Conservation (phyloP, 2,113 vertebrate genomes). For the Eulacestoma nigropectus region DNA sequence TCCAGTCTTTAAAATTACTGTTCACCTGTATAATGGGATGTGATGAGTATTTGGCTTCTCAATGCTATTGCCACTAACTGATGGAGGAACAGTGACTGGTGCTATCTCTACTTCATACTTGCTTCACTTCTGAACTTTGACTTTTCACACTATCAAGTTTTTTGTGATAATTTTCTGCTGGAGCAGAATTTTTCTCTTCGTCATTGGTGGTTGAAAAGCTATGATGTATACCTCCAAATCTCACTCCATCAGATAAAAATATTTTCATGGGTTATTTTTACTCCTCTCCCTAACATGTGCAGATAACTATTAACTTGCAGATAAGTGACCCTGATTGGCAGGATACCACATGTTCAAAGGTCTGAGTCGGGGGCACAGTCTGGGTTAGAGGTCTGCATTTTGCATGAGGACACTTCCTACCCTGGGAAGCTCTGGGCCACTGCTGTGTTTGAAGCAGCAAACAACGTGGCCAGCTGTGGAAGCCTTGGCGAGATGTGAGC, state of each 20-base stretch:
- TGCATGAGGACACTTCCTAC: background rate
- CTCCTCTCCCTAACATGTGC: background rate
- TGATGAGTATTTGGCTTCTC: background rate
- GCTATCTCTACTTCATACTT: background rate
- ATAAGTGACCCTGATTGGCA: background rate
- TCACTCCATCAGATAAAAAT: background rate
- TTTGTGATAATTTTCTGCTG: background rate
- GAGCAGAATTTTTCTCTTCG: background rate
- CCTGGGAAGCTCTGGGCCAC: background rate
- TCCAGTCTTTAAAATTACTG: background rate
- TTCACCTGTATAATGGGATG: background rate
- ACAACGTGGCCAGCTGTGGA: rapidly evolving
- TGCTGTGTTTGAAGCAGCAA: background rate
- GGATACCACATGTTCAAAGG: rapidly evolving
- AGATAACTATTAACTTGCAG: background rate
- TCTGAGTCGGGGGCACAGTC: background rate
- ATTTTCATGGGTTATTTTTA: background rate
- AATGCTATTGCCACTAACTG: background rate
- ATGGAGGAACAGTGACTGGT: background rate
- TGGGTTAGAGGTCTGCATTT: background rate
- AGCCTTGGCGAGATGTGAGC: background rate
- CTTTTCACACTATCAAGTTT: background rate
- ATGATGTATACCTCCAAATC: background rate
- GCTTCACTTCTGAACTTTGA: background rate
- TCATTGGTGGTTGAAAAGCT: background rate